phyloP scores from a whole-genome alignment of 2,113 vertebrate genomes.

The Craseonycteris thonglongyai region DNA sequence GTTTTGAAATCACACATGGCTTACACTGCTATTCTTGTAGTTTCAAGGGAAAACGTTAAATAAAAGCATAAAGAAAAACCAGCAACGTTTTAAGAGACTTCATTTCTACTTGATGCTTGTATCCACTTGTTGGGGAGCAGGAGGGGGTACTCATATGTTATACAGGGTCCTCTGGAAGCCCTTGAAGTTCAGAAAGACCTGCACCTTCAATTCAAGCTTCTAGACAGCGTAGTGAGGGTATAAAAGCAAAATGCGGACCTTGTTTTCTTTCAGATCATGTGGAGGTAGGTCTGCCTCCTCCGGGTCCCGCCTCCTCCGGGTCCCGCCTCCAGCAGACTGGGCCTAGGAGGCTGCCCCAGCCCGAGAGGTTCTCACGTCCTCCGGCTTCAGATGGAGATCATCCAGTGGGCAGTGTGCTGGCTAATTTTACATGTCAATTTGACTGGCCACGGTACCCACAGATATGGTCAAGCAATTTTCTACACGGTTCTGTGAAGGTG shows the following conservation, averaged over 20 bases:
- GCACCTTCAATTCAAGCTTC: neutral
- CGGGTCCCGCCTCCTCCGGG: neutral
- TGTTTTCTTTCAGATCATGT: neutral
- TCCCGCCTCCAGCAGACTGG: neutral
- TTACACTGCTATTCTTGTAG: neutral
- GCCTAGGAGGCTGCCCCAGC: neutral
- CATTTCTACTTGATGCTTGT: conserved; percentile 37
- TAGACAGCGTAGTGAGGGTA: neutral
- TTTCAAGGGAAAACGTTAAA: conserved; percentile 13
- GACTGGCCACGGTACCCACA: neutral
- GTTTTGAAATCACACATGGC: conserved; percentile 21
- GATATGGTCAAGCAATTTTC: neutral
- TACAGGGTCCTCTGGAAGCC: conserved; percentile 46
- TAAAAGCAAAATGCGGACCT: neutral
- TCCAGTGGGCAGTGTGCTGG: neutral
- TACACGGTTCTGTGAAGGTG: neutral
- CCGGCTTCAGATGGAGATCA: neutral
- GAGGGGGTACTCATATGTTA: conserved; percentile 24
- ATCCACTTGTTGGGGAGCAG: conserved; percentile 1
- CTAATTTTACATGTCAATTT: neutral
- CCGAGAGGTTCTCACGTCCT: neutral
- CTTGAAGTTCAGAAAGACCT: conserved; percentile 42
- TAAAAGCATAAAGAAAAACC: conserved; percentile 32
- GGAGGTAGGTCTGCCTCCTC: neutral
- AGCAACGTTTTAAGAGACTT: conserved; percentile 60